These are phyloP conservation scores for Sebastes steindachneri DNA, from an alignment of 2,797 vertebrate species.

Conservation along the genomic window DNA sequence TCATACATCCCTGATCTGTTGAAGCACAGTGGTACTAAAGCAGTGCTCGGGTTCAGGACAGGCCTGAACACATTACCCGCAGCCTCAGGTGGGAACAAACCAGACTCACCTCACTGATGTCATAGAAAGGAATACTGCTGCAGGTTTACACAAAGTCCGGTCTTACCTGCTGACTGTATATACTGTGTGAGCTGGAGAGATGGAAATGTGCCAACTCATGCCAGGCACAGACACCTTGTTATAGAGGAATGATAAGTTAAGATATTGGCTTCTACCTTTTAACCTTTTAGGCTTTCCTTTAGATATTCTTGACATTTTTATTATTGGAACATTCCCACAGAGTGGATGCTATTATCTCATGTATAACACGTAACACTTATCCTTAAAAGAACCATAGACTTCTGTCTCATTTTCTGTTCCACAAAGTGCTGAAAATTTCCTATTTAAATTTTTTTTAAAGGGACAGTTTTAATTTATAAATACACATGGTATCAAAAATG, in stretches of 20 bases:
- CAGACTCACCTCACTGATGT: conserved; percentile 14
- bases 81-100: conserved; percentile 16
- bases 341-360: neutral
- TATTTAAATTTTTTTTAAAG: too few species aligned
- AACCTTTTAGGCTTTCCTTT: neutral
- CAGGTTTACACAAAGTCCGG: neutral
- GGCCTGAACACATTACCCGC: conserved; percentile 39
- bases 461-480: neutral
- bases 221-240: neutral
- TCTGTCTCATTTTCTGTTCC: neutral
- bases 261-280: neutral
- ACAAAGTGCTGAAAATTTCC: neutral
- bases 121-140: neutral
- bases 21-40: neutral
- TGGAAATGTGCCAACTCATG: neutral
- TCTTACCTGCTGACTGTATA: neutral
- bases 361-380: neutral
- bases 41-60: neutral
- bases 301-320: neutral
- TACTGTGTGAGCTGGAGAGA: neutral
- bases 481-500: neutral
- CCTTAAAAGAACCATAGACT: neutral
- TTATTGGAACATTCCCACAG: neutral
- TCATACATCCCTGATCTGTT: neutral
- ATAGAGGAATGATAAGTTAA: neutral